Evolutionary conservation across 2,888 invertebrate species (phyloP), one percentile per base, ranked within the genome.

Genomic region (Allygus modestus): DNA sequence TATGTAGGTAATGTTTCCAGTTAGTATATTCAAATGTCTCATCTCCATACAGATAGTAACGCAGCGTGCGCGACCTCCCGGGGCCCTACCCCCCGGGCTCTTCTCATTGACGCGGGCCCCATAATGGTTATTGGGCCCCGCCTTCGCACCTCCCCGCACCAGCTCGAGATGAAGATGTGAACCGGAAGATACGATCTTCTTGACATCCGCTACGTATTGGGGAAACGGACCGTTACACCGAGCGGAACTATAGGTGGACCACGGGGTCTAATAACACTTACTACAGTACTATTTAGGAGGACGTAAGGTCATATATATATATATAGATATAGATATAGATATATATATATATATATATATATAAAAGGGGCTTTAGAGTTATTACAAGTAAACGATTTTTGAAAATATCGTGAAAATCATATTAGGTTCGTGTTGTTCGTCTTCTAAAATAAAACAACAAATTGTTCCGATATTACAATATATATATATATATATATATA

Each of bases 1-100:
- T 79, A 79, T 79, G 79, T 79, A 79, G 79, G 79, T 77, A 77
- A 77, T 77, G 77, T 77, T 77, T 77, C 77, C 77, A 77, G 77
- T 77, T 77, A 77, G 77, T 77, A 77, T 77, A 77, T 77, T 77
- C 77, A 77, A 77, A 77, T 77, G 77, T 41, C 79, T 79, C 54
- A 79, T 79, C 58, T 79, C 58, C 79, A 79, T 79, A 79, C 33
- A 79, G 79, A 79, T 79, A 33, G 79, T 79, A 37, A 71, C 79
- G 20, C 79, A 79, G 79, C 79, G 58, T 79, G 79, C 15, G 79
- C 79, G 79, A 33, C 79, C 79, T 11, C 79, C 79, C 37, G 79
- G 33, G 58, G 58, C 31, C 58, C 26, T n/a, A 37, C 73, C 73
- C 43, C 41, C 73, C n/a, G 73, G 69, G 69, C 69, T 23, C 65